These are phyloP conservation scores for Phorcus lineatus DNA, from an alignment of 2,888 invertebrate species.

Conservation along the genomic window DNA sequence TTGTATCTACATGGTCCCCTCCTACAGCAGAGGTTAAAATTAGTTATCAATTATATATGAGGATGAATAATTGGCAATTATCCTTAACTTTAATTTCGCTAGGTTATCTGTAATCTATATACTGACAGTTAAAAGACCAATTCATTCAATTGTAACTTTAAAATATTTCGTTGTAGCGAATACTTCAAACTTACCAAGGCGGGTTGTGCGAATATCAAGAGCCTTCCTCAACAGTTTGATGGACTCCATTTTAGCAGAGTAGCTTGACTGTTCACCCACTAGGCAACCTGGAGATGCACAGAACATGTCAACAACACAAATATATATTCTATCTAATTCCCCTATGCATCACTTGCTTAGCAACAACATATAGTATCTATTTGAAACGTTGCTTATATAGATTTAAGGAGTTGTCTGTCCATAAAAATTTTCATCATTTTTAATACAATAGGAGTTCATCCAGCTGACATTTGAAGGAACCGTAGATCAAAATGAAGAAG, in stretches of 20 bases:
- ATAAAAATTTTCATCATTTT: too few relatives aligned
- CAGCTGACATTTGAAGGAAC: not conserved
- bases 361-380: too few relatives aligned
- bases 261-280: constrained; percentile 52
- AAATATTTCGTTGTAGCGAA: too few relatives aligned
- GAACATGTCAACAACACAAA: not conserved
- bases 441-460: not conserved
- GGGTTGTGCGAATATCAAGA: constrained; percentile 63
- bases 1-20: constrained; percentile 57
- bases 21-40: constrained; percentile 50
- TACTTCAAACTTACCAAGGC: constrained; percentile 62
- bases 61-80: not conserved
- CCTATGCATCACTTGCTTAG: too few relatives aligned
- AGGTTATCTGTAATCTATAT: too few relatives aligned
- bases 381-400: too few relatives aligned
- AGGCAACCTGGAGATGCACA: constrained; percentile 54
- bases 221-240: constrained; percentile 55
- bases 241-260: constrained; percentile 58
- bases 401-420: too few relatives aligned
- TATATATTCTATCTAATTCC: not conserved
- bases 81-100: too few relatives aligned
- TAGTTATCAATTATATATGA: not conserved
- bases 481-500: too few relatives aligned
- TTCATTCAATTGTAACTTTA: not conserved
- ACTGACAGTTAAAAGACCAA: not conserved